These are phyloP conservation scores for Coendou prehensilis DNA, from an alignment of 2,797 vertebrate genomes.

Conservation along the genomic window DNA sequence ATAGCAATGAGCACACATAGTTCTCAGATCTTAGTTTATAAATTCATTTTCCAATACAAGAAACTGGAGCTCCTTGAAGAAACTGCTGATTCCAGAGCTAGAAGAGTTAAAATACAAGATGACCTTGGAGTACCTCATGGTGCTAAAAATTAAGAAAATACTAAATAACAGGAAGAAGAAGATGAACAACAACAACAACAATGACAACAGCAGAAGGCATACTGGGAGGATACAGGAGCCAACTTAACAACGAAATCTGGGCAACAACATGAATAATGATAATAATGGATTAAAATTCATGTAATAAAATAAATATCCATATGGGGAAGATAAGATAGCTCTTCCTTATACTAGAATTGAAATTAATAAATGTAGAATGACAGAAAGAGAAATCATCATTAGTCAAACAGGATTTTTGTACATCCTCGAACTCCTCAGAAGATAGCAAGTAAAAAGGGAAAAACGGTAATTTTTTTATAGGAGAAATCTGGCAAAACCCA, in stretches of 20 bases:
- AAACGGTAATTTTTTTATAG: not conserved
- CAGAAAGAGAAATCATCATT: slow-evolving; percentile 4
- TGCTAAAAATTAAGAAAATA: not conserved
- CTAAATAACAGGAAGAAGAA: not conserved
- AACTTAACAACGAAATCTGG: not conserved
- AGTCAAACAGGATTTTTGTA: slow-evolving; percentile 29
- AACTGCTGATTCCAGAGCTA: not conserved
- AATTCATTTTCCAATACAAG: slow-evolving; percentile 12
- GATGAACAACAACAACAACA: not conserved
- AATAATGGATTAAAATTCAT: slow-evolving; percentile 10
- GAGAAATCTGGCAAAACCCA: not conserved
- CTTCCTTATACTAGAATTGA: slow-evolving; percentile 22
- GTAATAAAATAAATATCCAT: slow-evolving; percentile 34
- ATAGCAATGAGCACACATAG: not conserved
- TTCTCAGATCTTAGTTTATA: not conserved
- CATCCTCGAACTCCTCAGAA: not conserved
- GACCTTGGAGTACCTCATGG: not conserved
- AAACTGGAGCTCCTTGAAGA: slow-evolving; percentile 6
- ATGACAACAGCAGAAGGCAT: not conserved
- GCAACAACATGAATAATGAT: slow-evolving; percentile 14
- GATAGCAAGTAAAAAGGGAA: not conserved
- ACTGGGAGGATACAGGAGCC: not conserved
- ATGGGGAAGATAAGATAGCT: not conserved
- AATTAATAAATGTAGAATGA: not conserved
- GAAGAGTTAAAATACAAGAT: not conserved